phyloP scores from a whole-genome alignment of 2,888 invertebrate genomes.

The Druceiella hillmani region DNA sequence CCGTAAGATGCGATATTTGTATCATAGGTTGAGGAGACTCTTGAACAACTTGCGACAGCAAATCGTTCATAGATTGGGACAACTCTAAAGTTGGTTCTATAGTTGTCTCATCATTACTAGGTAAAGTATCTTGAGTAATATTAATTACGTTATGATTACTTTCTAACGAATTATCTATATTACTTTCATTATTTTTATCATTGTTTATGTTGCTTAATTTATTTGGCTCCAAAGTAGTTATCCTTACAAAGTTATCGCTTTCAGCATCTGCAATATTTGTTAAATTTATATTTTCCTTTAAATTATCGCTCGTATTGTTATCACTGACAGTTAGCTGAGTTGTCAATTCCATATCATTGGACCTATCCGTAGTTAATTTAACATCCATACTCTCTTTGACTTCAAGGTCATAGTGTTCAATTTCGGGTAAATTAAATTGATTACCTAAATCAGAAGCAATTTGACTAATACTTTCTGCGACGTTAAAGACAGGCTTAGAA shows the following conservation, averaged over 20 bases:
- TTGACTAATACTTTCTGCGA: conserved; percentile 47
- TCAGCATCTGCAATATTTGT: conserved; percentile 21
- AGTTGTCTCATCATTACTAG: conserved; percentile 27
- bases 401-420: conserved; percentile 33
- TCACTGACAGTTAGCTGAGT: too few relatives aligned
- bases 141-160: conserved; percentile 12
- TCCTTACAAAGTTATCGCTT: conserved; percentile 38
- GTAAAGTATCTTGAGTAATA: conserved; percentile 3
- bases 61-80: conserved; percentile 45
- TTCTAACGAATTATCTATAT: neutral
- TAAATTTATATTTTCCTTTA: conserved; percentile 23
- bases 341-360: too few relatives aligned
- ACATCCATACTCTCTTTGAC: conserved; percentile 44
- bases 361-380: too few relatives aligned
- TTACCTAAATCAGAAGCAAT: conserved; percentile 45
- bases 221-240: conserved; percentile 40
- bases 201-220: conserved; percentile 23
- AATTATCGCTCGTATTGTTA: conserved; percentile 25
- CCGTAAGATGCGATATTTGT: conserved; percentile 12
- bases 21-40: conserved; percentile 31
- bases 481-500: conserved; percentile 38
- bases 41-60: conserved; percentile 46
- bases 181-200: conserved; percentile 10
- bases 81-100: conserved; percentile 35
- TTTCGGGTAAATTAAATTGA: conserved; percentile 36